These are phyloP conservation scores for Wiebesia pumilae DNA, from an alignment of 1,140 invertebrate genomes.

Conservation along the genomic window DNA sequence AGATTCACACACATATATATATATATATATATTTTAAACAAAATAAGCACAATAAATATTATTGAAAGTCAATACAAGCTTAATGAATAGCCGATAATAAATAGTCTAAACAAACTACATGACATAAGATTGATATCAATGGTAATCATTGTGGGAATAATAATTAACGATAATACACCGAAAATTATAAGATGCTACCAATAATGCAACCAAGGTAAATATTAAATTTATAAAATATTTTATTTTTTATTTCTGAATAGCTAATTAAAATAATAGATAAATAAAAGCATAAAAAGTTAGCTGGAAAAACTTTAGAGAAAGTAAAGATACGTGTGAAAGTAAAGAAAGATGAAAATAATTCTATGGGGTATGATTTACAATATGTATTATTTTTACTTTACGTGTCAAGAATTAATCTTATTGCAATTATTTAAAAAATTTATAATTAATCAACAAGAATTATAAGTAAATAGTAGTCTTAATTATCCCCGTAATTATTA, in stretches of 20 bases:
- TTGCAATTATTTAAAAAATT: conserved; percentile 21
- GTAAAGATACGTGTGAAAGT: background rate
- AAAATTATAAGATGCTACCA: conserved; percentile 36
- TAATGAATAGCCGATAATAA: background rate
- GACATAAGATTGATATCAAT: conserved; percentile 16
- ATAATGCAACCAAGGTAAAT: conserved; percentile 50
- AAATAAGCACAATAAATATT: conserved; percentile 45
- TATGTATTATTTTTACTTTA: too few species aligned
- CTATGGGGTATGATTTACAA: conserved; percentile 28
- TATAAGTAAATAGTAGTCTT: conserved; percentile 39
- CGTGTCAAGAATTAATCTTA: conserved; percentile 32
- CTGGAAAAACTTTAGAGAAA: background rate
- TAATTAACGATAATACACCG: conserved; percentile 30
- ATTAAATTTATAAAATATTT: conserved; percentile 55
- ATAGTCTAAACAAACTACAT: background rate
- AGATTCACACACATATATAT: background rate
- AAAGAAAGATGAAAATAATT: conserved; percentile 25
- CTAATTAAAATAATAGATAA: conserved; percentile 34
- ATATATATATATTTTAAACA: conserved; percentile 47
- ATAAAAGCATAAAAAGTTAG: conserved; percentile 1
- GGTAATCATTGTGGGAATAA: conserved; percentile 28
- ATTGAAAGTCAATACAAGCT: conserved; percentile 30
- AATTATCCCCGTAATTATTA: conserved; percentile 29
- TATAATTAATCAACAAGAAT: conserved; percentile 23
- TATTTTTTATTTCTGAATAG: conserved; percentile 51